A percentile compares a stretch with the other conserved stretches of the same genome.
phyloP scores from a whole-genome alignment of 2,113 vertebrate species.

The Otis tarda region DNA sequence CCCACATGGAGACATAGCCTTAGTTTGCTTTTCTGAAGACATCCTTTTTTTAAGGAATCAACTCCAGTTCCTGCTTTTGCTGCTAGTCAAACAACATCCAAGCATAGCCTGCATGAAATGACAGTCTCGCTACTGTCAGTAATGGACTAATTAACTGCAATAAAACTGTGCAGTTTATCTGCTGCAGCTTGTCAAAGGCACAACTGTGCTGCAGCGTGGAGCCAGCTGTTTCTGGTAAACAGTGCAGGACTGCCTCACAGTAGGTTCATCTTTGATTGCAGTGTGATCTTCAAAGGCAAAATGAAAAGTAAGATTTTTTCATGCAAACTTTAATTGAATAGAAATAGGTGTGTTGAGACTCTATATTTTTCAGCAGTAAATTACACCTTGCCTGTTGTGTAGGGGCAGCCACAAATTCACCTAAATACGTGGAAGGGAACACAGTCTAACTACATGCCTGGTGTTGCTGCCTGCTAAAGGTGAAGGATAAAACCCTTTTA shows the following conservation, averaged over 20 bases:
- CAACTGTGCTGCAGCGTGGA: not conserved
- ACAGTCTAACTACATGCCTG: not conserved
- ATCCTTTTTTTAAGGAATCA: not conserved
- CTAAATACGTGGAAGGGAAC: not conserved
- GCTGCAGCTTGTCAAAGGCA: not conserved
- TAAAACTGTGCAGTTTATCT: not conserved
- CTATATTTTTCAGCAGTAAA: not conserved
- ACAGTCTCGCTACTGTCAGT: not conserved
- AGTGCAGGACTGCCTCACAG: not conserved
- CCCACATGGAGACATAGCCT: not conserved
- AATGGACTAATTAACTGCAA: not conserved
- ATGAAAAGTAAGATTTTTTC: not conserved
- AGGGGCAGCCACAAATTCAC: not conserved
- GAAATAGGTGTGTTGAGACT: not conserved
- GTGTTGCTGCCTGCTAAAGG: not conserved
- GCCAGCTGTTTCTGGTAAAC: not conserved
- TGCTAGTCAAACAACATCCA: not conserved
- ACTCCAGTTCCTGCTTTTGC: not conserved
- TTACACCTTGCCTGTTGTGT: not conserved
- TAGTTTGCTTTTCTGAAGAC: not conserved
- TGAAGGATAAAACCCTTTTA: not conserved
- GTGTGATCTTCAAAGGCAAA: not conserved
- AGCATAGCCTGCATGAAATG: not conserved
- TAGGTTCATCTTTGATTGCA: not conserved
- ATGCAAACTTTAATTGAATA: not conserved